phyloP scores from a whole-genome alignment of 2,113 vertebrate species.

The Muscicapa adusta region DNA sequence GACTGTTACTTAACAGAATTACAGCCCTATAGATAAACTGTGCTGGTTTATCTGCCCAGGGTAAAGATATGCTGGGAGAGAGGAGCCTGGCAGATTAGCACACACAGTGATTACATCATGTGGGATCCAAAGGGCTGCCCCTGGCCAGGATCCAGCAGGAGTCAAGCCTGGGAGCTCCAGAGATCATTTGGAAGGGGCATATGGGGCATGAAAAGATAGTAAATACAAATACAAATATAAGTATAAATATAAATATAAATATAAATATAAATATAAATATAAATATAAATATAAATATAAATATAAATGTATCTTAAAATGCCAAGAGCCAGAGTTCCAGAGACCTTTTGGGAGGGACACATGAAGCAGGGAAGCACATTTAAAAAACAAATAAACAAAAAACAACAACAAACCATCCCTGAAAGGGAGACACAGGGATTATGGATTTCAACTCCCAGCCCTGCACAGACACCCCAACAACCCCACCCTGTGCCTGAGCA shows the following conservation, averaged over 20 bases:
- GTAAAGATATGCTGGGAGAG: background rate
- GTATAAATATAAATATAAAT: too few species aligned
- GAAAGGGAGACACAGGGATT: too few species aligned
- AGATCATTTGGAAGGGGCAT: background rate
- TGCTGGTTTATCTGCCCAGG: background rate
- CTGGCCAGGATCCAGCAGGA: background rate
- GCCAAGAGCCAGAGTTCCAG: too few species aligned
- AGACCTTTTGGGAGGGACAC: too few species aligned
- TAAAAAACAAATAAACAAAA: too few species aligned
- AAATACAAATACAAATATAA: background rate
- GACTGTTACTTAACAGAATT: slow-evolving; percentile 35
- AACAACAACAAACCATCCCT: too few species aligned
- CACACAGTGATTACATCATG: background rate
- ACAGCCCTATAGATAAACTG: slow-evolving; percentile 53
- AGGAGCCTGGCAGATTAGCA: background rate
- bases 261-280: too few species aligned
- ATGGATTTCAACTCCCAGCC: too few species aligned
- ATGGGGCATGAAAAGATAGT: background rate
- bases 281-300: too few species aligned
- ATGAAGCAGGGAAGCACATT: background rate
- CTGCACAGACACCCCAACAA: too few species aligned
- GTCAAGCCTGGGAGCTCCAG: background rate
- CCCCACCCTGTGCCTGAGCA: too few species aligned
- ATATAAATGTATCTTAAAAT: too few species aligned
- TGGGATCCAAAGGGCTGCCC: background rate